These are phyloP conservation scores for Pristionchus fissidentatus DNA, from an alignment of 2,888 invertebrate genomes.

Conservation along the genomic window DNA sequence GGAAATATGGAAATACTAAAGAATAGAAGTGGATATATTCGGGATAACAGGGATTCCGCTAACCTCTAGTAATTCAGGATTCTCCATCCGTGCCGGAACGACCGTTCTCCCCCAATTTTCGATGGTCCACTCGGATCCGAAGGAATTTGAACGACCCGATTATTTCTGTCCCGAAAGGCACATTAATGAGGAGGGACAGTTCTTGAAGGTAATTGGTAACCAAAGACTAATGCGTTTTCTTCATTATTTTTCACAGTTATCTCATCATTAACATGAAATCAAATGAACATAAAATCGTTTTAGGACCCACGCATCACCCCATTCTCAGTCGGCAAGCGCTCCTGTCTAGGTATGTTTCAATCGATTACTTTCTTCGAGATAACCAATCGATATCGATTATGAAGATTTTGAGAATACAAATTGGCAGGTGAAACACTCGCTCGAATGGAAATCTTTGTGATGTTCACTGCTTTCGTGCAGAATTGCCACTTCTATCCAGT, in stretches of 20 bases:
- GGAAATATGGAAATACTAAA: not conserved
- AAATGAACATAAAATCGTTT: not conserved
- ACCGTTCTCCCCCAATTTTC: not conserved
- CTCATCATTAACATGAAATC: not conserved
- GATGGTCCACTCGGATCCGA: conserved; percentile 27
- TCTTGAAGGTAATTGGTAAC: not conserved
- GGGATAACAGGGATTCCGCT: too few species aligned
- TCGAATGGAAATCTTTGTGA: not conserved
- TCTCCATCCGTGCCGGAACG: not conserved
- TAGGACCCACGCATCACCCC: conserved; percentile 32
- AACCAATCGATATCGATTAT: not conserved
- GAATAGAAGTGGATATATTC: too few species aligned
- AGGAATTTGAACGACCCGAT: not conserved
- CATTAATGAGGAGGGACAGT: not conserved
- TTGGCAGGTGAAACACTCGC: not conserved
- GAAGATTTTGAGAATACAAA: not conserved
- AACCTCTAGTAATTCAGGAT: not conserved
- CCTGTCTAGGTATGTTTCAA: conserved; percentile 12
- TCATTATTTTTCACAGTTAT: not conserved
- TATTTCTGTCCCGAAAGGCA: conserved; percentile 39
- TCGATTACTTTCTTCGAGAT: not conserved
- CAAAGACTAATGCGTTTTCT: not conserved
- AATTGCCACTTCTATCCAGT: not conserved
- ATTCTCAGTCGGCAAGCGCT: conserved; percentile 21
- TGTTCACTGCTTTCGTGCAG: not conserved